phyloP scores from a whole-genome alignment of 2,113 vertebrate genomes.

The Cyphomyrus plagiostoma region DNA sequence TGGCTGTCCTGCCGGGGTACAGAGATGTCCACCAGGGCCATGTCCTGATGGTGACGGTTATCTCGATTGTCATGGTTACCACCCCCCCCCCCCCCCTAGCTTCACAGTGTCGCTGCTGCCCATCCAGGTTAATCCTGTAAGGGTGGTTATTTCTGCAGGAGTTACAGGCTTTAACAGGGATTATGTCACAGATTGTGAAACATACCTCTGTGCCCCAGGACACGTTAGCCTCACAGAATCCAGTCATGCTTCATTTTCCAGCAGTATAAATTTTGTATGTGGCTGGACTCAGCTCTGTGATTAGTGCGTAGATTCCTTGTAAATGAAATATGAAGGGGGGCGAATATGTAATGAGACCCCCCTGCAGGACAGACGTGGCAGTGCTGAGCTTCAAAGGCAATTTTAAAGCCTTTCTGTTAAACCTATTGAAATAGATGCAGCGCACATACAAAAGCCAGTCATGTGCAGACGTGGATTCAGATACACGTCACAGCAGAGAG shows the following conservation, averaged over 20 bases:
- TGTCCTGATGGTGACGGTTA: not conserved
- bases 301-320: not conserved
- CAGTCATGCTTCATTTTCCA: not conserved
- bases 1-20: not conserved
- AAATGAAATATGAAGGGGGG: not conserved
- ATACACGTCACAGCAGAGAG: not conserved
- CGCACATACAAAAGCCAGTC: not conserved
- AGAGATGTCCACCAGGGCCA: not conserved
- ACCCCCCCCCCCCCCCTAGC: not conserved
- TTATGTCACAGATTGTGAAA: conserved; percentile 42
- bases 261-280: not conserved
- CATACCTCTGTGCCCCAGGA: not conserved
- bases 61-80: not conserved
- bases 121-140: conserved; percentile 47
- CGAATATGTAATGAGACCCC: not conserved
- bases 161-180: conserved; percentile 43
- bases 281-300: not conserved
- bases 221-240: not conserved
- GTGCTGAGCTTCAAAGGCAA: not conserved
- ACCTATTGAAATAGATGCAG: not conserved
- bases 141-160: conserved; percentile 37
- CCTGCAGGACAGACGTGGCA: not conserved
- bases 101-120: conserved; percentile 21
- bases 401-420: not conserved
- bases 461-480: not conserved